Conservation (phyloP, 2,797 vertebrate genomes). For the Mionectes olivaceus region DNA sequence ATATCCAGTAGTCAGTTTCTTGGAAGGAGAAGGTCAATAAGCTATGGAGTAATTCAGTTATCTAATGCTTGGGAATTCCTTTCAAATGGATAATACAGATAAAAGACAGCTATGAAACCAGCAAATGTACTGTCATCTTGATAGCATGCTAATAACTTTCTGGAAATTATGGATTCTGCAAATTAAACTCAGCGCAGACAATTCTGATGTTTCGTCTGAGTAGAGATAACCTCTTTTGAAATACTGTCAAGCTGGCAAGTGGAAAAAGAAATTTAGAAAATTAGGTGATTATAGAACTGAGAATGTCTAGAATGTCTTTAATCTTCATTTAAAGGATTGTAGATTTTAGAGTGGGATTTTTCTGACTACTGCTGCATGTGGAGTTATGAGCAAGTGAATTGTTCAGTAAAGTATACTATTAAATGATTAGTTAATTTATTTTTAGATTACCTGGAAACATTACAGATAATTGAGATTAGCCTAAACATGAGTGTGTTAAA, state of each 20-base stretch:
- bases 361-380: not conserved
- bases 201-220: not conserved
- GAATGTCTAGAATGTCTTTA: not conserved
- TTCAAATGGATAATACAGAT: not conserved
- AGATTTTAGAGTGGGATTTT: not conserved
- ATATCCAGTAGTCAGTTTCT: not conserved
- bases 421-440: not conserved
- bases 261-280: not conserved
- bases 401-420: not conserved
- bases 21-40: not conserved
- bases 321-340: not conserved
- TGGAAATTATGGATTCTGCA: not conserved
- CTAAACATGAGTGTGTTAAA: not conserved
- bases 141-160: not conserved
- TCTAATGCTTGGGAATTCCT: not conserved
- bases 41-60: not conserved
- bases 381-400: not conserved
- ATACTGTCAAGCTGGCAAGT: not conserved
- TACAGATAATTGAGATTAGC: not conserved
- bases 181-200: not conserved
- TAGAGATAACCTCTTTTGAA: not conserved
- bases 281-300: not conserved
- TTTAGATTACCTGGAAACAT: not conserved
- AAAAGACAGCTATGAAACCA: not conserved
- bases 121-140: not conserved